Conservation (phyloP, 2,113 vertebrate species). For the Hiodon tergisus region DNA sequence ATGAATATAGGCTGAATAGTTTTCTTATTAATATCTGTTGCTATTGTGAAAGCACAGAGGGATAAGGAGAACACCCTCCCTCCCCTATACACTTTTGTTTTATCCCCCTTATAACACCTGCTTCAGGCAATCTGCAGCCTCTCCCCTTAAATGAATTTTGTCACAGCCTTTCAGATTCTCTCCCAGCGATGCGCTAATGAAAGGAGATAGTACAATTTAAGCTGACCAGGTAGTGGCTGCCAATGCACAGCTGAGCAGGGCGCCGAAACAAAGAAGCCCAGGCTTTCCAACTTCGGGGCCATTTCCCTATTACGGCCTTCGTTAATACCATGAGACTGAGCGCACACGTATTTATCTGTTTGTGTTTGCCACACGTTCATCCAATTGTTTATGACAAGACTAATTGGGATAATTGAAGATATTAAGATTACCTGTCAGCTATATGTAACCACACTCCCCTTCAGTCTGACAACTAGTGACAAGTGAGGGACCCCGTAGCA, state of each 20-base stretch:
- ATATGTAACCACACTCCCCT: conserved; percentile 90
- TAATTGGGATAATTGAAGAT: conserved; percentile 99
- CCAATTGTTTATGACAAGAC: conserved; percentile 99
- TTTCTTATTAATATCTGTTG: conserved; percentile 42
- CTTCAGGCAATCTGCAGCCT: conserved; percentile 86
- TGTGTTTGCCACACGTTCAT: conserved; percentile 92
- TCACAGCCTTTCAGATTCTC: conserved; percentile 93
- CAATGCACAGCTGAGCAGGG: conserved; percentile 81
- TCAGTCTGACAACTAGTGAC: conserved; percentile 98
- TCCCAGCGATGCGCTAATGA: conserved; percentile 85
- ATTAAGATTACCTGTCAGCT: conserved; percentile 99
- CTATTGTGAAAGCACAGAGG: conserved; percentile 35
- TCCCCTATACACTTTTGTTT: conserved; percentile 62
- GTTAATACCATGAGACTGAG: conserved; percentile 72
- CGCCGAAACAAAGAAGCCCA: conserved; percentile 71
- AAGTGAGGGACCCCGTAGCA: conserved; percentile 96
- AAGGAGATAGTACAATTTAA: conserved; percentile 98
- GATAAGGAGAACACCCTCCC: background rate
- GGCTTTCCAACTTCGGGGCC: conserved; percentile 67
- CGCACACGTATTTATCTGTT: conserved; percentile 88
- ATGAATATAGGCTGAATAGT: conserved; percentile 34
- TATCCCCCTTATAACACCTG: conserved; percentile 88
- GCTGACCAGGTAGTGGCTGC: conserved; percentile 90
- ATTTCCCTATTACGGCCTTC: conserved; percentile 92
- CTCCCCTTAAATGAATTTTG: conserved; percentile 91